Percentiles rank a stretch among this genome's conserved stretches.
Evolutionary conservation across 2,888 invertebrate genomes (phyloP).

Genomic region (Drosophila kanekoi): DNA sequence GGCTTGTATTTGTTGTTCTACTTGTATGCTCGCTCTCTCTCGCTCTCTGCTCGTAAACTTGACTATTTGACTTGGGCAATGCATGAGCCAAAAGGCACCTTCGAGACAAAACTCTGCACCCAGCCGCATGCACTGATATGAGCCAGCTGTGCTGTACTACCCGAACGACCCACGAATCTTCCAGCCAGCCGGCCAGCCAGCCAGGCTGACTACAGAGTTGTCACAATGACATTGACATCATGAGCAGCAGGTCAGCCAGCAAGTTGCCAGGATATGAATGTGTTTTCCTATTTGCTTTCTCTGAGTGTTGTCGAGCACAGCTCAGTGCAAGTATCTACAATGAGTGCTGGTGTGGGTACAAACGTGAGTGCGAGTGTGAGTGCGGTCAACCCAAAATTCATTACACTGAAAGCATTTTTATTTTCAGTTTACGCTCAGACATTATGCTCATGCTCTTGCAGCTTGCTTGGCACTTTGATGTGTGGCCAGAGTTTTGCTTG

Average conservation of each 20-base stretch:
- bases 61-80: slow-evolving; percentile 55
- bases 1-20: slow-evolving; percentile 26
- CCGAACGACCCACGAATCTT: background rate
- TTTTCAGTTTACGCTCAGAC: slow-evolving; percentile 37
- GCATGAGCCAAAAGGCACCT: slow-evolving; percentile 52
- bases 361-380: slow-evolving; percentile 10
- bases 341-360: slow-evolving; percentile 20
- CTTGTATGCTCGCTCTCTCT: slow-evolving; percentile 6
- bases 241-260: slow-evolving; percentile 50
- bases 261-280: slow-evolving; percentile 54
- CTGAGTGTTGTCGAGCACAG: slow-evolving; percentile 19
- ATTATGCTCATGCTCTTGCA: slow-evolving; percentile 32
- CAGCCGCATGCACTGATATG: slow-evolving; percentile 39
- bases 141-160: slow-evolving; percentile 16
- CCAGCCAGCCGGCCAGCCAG: background rate
- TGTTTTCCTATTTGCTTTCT: slow-evolving; percentile 44
- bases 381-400: slow-evolving; percentile 57
- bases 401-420: slow-evolving; percentile 74
- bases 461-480: slow-evolving; percentile 32
- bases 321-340: slow-evolving; percentile 19
- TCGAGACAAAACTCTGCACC: slow-evolving; percentile 27
- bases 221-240: slow-evolving; percentile 64
- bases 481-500: slow-evolving; percentile 17
- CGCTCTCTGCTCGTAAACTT: slow-evolving; percentile 43
- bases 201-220: slow-evolving; percentile 40